phyloP scores from a whole-genome alignment of 1,140 invertebrate genomes.

The Platyscapa corneri region DNA sequence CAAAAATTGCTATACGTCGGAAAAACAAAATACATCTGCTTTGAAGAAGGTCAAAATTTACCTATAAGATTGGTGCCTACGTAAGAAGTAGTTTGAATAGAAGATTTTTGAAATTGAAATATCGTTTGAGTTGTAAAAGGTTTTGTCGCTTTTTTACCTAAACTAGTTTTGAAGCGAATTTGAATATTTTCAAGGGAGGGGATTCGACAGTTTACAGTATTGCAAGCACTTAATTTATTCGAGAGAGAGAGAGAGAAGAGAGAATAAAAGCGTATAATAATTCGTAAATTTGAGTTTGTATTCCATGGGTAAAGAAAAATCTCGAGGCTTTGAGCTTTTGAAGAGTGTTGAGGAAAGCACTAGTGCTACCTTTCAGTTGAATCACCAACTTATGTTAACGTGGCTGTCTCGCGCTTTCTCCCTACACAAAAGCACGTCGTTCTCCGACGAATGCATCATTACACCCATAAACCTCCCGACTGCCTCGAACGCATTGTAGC shows the following conservation, averaged over 20 bases:
- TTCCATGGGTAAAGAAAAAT: neutral
- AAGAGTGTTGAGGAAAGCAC: neutral
- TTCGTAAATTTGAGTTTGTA: neutral
- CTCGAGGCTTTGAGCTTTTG: neutral
- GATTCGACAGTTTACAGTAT: neutral
- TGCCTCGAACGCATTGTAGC: neutral
- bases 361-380: neutral
- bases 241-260: neutral
- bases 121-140: too few relatives aligned
- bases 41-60: too few relatives aligned
- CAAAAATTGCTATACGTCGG: too few relatives aligned
- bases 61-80: too few relatives aligned
- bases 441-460: constrained; percentile 5
- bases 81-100: too few relatives aligned
- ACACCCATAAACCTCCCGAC: neutral
- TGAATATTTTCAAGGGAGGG: too few relatives aligned
- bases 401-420: constrained; percentile 2
- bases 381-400: constrained; percentile 5
- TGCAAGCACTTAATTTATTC: neutral
- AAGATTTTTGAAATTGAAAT: too few relatives aligned
- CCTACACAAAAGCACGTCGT: neutral
- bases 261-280: neutral
- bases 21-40: too few relatives aligned
- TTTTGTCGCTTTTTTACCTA: too few relatives aligned
- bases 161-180: neutral